A percentile compares a stretch with the other conserved stretches of the same genome.
These are phyloP conservation scores for Helicoverpa armigera DNA, from an alignment of 1,140 invertebrate species.

Conservation along the genomic window DNA sequence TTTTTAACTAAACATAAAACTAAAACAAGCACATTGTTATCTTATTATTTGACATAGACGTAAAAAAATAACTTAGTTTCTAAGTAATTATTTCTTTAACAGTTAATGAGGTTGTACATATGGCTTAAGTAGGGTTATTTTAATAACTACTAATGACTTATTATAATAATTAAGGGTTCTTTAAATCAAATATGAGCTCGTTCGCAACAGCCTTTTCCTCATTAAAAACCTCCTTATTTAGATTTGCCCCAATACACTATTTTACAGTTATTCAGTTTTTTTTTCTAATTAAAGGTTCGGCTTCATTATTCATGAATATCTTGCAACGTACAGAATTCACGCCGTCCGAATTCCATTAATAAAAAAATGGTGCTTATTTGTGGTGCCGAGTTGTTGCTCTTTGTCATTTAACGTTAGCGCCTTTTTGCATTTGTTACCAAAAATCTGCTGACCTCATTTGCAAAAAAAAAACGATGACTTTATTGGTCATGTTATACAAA, in stretches of 20 bases:
- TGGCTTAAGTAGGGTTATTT: too few relatives aligned
- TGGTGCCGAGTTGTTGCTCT: not conserved
- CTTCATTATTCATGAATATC: conserved; percentile 7
- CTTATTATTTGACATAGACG: not conserved
- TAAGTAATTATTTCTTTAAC: not conserved
- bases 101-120: too few relatives aligned
- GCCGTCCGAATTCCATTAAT: conserved; percentile 37
- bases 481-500: not conserved
- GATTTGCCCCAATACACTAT: not conserved
- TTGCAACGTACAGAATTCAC: conserved; percentile 20
- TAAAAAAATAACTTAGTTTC: not conserved
- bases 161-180: not conserved
- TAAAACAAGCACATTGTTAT: not conserved
- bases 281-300: not conserved
- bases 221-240: too few relatives aligned
- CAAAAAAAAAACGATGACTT: conserved; percentile 18
- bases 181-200: too few relatives aligned
- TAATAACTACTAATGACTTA: not conserved
- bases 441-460: conserved; percentile 23
- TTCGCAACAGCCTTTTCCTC: too few relatives aligned
- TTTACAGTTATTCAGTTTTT: not conserved
- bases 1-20: not conserved
- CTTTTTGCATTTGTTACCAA: conserved; percentile 24
- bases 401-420: not conserved
- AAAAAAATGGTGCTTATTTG: conserved; percentile 37